Conservation (phyloP, 2,113 vertebrate genomes). For the Cynopterus brachyotis region DNA sequence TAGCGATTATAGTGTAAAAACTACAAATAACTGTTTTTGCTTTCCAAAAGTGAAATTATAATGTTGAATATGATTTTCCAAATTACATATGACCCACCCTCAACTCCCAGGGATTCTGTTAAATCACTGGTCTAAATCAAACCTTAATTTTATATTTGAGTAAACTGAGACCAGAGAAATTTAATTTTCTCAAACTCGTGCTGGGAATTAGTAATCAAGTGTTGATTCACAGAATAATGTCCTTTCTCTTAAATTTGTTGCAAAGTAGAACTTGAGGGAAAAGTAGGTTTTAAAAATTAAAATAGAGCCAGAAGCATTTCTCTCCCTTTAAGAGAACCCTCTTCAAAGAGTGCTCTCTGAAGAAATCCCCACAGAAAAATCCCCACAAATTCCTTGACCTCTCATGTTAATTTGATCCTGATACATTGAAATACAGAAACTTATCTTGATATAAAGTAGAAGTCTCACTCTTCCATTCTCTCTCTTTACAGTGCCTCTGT, state of each 20-base stretch:
- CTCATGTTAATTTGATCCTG: conserved; percentile 13
- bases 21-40: neutral
- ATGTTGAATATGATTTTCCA: neutral
- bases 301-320: neutral
- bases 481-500: neutral
- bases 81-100: neutral
- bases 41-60: conserved; percentile 20
- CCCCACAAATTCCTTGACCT: conserved; percentile 24
- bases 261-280: neutral
- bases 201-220: neutral
- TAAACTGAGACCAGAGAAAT: neutral
- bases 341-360: neutral
- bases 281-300: conserved; percentile 2
- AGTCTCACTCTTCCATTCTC: neutral
- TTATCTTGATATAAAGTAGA: conserved; percentile 37
- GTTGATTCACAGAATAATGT: neutral
- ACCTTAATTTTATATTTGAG: conserved; percentile 14
- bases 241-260: neutral
- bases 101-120: neutral
- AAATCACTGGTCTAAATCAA: neutral
- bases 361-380: neutral
- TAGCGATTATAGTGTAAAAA: neutral
- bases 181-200: neutral
- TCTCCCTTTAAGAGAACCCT: neutral
- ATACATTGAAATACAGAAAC: neutral